A percentile compares a stretch with the other conserved stretches of the same genome.
These are phyloP conservation scores for Coecobrya sp. DNA, from an alignment of 2,888 invertebrate species.

Conservation along the genomic window DNA sequence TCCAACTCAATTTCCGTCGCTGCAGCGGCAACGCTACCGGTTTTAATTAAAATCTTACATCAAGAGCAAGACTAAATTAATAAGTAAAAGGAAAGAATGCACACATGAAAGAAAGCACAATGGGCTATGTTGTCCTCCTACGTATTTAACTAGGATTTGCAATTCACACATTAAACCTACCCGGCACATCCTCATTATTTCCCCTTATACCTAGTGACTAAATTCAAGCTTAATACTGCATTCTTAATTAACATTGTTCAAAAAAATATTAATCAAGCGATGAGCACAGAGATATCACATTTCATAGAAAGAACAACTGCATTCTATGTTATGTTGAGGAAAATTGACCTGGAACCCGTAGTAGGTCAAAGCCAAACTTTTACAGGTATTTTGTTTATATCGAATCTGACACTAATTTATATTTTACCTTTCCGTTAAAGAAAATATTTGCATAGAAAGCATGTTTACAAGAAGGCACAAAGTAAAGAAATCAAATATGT, in stretches of 20 bases:
- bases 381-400: no score
- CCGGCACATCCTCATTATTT: neutral
- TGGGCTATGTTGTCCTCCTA: neutral
- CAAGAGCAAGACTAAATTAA: neutral
- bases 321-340: no score
- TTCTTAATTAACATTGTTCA: neutral
- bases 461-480: neutral
- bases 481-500: neutral
- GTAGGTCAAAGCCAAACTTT: no score
- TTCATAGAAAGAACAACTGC: no score
- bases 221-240: neutral
- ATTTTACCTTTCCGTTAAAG: neutral
- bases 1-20: neutral
- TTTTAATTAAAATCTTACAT: constrained; percentile 11
- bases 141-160: neutral
- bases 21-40: no score
- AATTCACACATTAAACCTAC: neutral
- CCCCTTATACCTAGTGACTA: neutral
- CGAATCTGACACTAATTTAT: no score
- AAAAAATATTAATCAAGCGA: neutral
- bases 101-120: neutral
- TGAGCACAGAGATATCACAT: neutral
- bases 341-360: no score
- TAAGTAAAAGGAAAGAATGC: neutral
- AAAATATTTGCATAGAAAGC: neutral